Evolutionary conservation across 1,140 invertebrate species (phyloP), one percentile per base, ranked within the genome.

Genomic region (Drosophila sproati): DNA sequence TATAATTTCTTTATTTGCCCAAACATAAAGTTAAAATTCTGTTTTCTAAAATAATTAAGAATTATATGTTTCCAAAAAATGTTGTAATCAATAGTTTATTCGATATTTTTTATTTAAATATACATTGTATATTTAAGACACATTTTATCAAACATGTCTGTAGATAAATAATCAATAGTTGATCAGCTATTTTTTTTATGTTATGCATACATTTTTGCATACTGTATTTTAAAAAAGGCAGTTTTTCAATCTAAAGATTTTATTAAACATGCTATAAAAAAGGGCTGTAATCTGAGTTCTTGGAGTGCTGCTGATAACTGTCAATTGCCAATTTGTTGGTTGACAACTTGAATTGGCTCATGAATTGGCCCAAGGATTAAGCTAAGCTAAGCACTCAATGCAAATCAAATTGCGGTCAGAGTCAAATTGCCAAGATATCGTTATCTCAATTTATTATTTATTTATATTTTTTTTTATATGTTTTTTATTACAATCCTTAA

Each of bases 391-490:
- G 60, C 54, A 74, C 63, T 86, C 64, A 73, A 80, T 81, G 79
- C 66, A 74, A 73, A 63, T 67, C 31, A n/a, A 60, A 87, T 73
- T 79, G 54, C 50, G 78, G 82, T 87, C 82, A 86, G 59, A 82
- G 79, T 79, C 82, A 68, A 87, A 48, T 70, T 55, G n/a, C 3
- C 32, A 56, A 76, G 81, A 86, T 83, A 86, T 71, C 61, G 43
- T 70, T 64, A 69, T 55, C 39, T 20, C 20, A 20, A 20, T 20
- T 20, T 34, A 43, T 43, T n/a, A 43, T 43, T 43, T 43, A 43
- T n/a, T n/a, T 43, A 43, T 43, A 43, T n/a, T 10, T 43, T 31
- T 20, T 50, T 45, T 55, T n/a, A 6, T 7, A 8, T 29, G 29
- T 43, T 41, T n/a, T 51, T 41, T 51, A 72, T 55, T 57, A 74